These are phyloP conservation scores for Prinia subflava DNA, from an alignment of 2,113 vertebrate species.

Conservation along the genomic window DNA sequence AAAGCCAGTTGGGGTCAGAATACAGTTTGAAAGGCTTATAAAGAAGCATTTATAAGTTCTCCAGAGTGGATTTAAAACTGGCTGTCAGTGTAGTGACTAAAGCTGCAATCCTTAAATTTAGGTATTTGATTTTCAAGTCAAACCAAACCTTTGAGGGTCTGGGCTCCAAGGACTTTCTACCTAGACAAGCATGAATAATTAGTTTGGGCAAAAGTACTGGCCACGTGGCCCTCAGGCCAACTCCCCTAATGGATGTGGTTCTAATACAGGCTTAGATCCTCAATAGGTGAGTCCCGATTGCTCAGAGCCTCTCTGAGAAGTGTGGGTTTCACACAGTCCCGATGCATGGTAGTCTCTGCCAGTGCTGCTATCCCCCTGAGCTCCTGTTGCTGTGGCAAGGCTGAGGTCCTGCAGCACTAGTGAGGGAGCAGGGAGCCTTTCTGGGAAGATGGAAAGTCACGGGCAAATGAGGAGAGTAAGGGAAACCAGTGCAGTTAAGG, in stretches of 20 bases:
- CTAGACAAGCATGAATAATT: neutral
- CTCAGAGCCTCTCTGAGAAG: neutral
- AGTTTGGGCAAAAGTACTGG: neutral
- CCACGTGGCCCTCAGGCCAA: neutral
- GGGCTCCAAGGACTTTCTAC: conserved; percentile 3
- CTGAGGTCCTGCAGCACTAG: neutral
- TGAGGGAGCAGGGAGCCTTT: neutral
- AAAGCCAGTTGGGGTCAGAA: neutral
- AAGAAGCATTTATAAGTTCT: conserved; percentile 13
- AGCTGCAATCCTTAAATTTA: neutral
- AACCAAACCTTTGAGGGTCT: conserved; percentile 27
- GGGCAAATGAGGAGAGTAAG: neutral
- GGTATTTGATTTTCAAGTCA: neutral
- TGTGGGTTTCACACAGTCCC: fast-evolving
- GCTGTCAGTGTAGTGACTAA: neutral
- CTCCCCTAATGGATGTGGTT: neutral
- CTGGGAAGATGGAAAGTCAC: neutral
- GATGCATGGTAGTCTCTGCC: neutral
- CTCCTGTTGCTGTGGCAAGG: neutral
- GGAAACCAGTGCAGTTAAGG: neutral
- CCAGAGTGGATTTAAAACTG: conserved; percentile 14
- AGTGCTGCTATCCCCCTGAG: fast-evolving
- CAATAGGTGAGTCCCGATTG: neutral
- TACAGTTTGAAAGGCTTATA: neutral
- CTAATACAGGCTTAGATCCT: neutral